Conservation (phyloP, 2,888 invertebrate species). For the Drosophila kambysellisi region DNA sequence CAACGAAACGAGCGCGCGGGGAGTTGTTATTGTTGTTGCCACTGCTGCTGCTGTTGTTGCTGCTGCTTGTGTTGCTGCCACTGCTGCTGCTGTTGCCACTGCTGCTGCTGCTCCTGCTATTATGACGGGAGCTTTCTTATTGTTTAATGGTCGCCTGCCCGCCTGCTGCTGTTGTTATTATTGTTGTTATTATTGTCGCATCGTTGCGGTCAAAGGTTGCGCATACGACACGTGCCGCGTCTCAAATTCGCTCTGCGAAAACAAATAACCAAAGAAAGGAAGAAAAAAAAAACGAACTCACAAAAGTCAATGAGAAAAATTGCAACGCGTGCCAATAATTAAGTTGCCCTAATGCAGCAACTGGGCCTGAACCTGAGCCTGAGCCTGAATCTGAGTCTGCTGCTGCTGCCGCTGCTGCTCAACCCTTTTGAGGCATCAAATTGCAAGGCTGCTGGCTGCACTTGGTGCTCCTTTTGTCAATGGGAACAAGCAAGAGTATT, state of each 20-base stretch:
- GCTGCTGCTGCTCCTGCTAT: constrained; percentile 11
- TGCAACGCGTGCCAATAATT: constrained; percentile 84
- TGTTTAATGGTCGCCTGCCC: background rate
- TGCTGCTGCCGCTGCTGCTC: constrained; percentile 17
- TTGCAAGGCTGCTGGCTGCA: constrained; percentile 76
- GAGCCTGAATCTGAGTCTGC: constrained; percentile 3
- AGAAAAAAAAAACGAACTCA: constrained; percentile 10
- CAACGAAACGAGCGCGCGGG: constrained; percentile 55
- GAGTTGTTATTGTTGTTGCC: constrained; percentile 47
- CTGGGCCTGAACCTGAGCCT: constrained; percentile 10
- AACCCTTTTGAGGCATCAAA: constrained; percentile 74
- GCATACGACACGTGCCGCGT: constrained; percentile 74
- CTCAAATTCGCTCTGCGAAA: constrained; percentile 47
- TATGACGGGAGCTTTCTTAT: background rate
- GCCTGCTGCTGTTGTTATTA: constrained; percentile 27
- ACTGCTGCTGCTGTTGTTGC: constrained; percentile 2
- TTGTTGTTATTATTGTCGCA: constrained; percentile 37
- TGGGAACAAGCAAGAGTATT: background rate
- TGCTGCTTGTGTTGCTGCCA: constrained; percentile 27
- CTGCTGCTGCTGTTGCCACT: constrained; percentile 22
- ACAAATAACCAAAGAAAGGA: background rate
- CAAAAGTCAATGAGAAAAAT: constrained; percentile 74
- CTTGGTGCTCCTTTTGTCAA: constrained; percentile 78
- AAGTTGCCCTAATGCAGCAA: constrained; percentile 62
- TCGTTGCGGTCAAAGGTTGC: constrained; percentile 69